A percentile compares a stretch with the other conserved stretches of the same genome.
These are phyloP conservation scores for Metacarcinus magister DNA, from an alignment of 2,888 invertebrate genomes.

Conservation along the genomic window DNA sequence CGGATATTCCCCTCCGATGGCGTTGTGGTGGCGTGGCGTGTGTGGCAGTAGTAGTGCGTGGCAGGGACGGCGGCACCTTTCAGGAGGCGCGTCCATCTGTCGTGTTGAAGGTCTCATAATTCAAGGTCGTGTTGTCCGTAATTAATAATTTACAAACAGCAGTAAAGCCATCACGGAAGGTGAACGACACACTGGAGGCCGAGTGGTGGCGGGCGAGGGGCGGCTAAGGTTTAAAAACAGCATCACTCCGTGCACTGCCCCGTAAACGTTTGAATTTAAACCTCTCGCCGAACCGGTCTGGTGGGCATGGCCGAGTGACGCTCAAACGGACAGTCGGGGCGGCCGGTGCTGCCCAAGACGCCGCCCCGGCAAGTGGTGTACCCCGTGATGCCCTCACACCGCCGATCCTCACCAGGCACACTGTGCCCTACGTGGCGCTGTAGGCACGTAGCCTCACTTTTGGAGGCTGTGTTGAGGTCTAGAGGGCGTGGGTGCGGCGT, in stretches of 20 bases:
- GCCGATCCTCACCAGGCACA: background rate
- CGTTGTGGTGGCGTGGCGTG: background rate
- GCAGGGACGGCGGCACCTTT: background rate
- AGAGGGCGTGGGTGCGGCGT: background rate
- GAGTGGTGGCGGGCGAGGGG: background rate
- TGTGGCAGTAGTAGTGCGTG: background rate
- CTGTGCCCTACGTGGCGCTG: background rate
- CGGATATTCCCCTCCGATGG: too few relatives aligned
- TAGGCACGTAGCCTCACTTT: background rate
- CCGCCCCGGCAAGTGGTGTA: constrained; percentile 34
- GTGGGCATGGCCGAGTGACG: constrained; percentile 49
- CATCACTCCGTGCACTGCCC: background rate
- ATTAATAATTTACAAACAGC: background rate
- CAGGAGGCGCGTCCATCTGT: background rate
- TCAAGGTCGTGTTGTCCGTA: constrained; percentile 4
- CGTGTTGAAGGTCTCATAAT: background rate
- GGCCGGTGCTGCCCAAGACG: constrained; percentile 37
- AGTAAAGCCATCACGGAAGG: background rate
- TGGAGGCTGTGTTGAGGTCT: background rate
- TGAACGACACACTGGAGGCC: background rate
- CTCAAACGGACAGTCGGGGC: constrained; percentile 52
- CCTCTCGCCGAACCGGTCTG: constrained; percentile 65
- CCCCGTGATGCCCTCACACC: background rate
- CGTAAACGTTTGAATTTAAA: constrained; percentile 73
- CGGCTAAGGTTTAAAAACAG: background rate